Evolutionary conservation across 1,140 invertebrate species (phyloP).

Genomic region (Drosophila miranda): DNA sequence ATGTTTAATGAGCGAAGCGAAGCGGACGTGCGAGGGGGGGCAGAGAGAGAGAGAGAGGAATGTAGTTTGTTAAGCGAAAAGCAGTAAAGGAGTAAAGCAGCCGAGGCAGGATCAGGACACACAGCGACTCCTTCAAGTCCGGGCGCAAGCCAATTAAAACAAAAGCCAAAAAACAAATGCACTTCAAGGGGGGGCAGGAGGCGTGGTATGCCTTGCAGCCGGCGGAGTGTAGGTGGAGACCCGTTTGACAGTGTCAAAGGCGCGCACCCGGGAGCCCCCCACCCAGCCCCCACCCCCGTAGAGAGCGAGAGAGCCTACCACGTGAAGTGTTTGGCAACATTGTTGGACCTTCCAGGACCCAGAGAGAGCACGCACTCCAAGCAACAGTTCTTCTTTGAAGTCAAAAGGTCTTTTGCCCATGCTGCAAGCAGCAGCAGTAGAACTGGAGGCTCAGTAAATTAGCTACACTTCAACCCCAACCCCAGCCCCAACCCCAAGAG

Average conservation of each 20-base stretch:
- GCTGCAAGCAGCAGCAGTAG: conserved; percentile 19
- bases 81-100: conserved; percentile 39
- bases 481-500: conserved; percentile 1
- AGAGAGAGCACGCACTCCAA: conserved; percentile 58
- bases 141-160: conserved; percentile 74
- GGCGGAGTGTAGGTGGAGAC: conserved; percentile 10
- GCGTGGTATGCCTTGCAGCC: conserved; percentile 7
- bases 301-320: conserved; percentile 50
- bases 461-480: conserved; percentile 54
- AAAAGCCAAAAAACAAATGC: conserved; percentile 80
- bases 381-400: conserved; percentile 79
- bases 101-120: conserved; percentile 32
- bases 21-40: no score
- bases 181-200: conserved; percentile 48
- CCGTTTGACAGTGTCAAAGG: conserved; percentile 75
- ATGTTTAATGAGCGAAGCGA: conserved; percentile 72
- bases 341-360: conserved; percentile 39
- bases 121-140: conserved; percentile 60
- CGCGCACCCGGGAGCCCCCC: conserved; percentile 2
- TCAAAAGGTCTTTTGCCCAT: conserved; percentile 59
- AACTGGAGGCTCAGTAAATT: conserved; percentile 63
- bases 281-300: not conserved
- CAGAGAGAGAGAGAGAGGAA: not conserved
- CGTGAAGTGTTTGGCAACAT: conserved; percentile 75
- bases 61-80: conserved; percentile 55